These are phyloP conservation scores for Cromileptes altivelis DNA, from an alignment of 2,113 vertebrate species.

Conservation along the genomic window DNA sequence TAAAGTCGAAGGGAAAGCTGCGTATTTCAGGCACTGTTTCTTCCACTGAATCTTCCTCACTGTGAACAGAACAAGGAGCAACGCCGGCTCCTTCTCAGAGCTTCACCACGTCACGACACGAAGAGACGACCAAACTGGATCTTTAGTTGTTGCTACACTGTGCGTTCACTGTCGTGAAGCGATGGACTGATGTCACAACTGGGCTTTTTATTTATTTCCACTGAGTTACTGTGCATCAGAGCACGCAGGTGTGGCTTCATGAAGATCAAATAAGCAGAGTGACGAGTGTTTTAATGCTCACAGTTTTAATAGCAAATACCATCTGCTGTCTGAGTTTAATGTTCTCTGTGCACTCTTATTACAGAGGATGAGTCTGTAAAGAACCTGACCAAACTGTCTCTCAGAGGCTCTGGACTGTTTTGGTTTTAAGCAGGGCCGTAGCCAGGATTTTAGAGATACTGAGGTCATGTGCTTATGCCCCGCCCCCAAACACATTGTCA, in stretches of 20 bases:
- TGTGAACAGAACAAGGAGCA: conserved; percentile 46
- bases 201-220: conserved; percentile 15
- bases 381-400: too few species aligned
- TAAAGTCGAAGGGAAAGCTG: conserved; percentile 18
- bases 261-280: conserved; percentile 32
- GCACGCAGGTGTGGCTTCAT: too few species aligned
- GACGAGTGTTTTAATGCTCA: too few species aligned
- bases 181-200: conserved; percentile 1
- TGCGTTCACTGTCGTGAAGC: conserved; percentile 23
- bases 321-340: not conserved
- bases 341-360: not conserved
- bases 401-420: conserved; percentile 7
- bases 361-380: not conserved
- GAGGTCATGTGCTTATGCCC: not conserved
- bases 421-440: not conserved
- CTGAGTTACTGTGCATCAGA: not conserved
- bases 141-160: conserved; percentile 9
- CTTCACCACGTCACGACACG: not conserved
- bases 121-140: not conserved
- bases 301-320: not conserved
- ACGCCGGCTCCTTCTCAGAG: conserved; percentile 2
- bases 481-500: too few species aligned
- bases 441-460: not conserved
- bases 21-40: conserved; percentile 5
- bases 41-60: conserved; percentile 30